Evolutionary conservation across 1,140 invertebrate species (phyloP).

Genomic region (Plodia interpunctella): DNA sequence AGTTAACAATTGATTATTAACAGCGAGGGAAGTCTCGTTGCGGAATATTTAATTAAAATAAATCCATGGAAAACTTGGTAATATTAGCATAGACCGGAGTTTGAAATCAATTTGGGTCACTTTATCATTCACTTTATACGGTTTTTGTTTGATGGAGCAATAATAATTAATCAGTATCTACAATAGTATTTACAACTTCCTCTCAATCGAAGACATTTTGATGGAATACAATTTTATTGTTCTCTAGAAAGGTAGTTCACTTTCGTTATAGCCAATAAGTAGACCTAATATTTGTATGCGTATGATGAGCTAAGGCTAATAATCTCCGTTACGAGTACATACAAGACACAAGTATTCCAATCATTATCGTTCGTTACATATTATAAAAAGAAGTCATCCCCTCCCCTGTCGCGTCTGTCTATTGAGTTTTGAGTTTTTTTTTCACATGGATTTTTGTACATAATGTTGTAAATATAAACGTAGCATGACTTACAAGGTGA

Average conservation of each 20-base stretch:
- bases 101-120: constrained; percentile 26
- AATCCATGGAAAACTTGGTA: constrained; percentile 10
- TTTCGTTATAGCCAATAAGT: no score
- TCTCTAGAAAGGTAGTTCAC: not conserved
- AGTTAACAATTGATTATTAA: not conserved
- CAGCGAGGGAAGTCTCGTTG: not conserved
- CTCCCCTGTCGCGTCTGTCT: no score
- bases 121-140: constrained; percentile 28
- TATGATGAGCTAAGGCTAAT: no score
- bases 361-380: no score
- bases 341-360: no score
- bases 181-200: constrained; percentile 41
- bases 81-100: constrained; percentile 10
- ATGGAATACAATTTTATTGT: constrained; percentile 8
- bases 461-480: no score
- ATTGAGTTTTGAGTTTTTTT: no score
- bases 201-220: constrained; percentile 21
- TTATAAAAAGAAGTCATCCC: no score
- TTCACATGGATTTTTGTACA: no score
- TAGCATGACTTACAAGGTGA: no score
- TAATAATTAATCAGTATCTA: constrained; percentile 43
- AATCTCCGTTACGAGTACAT: no score
- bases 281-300: no score
- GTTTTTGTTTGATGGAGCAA: constrained; percentile 38
- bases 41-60: constrained; percentile 15